phyloP scores from a whole-genome alignment of 1,140 invertebrate genomes.

The Fopius arisanus region DNA sequence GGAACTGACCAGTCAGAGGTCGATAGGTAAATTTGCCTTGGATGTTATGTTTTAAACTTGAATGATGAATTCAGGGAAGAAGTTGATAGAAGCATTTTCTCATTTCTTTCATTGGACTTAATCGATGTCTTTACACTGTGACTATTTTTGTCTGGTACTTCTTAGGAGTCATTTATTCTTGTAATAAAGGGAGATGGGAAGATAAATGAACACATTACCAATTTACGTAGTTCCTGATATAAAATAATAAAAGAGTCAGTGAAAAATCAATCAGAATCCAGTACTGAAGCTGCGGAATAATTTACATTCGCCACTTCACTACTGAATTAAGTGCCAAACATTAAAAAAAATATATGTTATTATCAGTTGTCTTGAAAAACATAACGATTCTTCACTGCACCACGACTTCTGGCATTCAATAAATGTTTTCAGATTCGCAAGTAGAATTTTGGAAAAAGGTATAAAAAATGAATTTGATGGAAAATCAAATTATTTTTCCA shows the following conservation, averaged over 20 bases:
- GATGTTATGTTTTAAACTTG: too few relatives aligned
- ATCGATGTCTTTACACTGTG: neutral
- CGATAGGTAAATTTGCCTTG: too few relatives aligned
- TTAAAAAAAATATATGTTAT: neutral
- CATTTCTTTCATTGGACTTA: neutral
- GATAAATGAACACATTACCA: neutral
- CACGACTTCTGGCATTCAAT: too few relatives aligned
- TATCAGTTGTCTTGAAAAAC: neutral
- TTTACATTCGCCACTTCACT: neutral
- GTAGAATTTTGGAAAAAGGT: too few relatives aligned
- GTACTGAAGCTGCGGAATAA: neutral
- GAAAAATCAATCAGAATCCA: neutral
- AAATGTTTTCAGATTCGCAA: neutral
- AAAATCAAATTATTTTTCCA: neutral
- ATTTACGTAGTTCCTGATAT: neutral
- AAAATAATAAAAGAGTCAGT: neutral
- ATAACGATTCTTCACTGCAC: too few relatives aligned
- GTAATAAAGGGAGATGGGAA: neutral
- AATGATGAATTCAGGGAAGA: neutral
- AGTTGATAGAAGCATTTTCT: neutral
- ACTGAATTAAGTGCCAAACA: neutral
- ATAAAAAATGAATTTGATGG: neutral
- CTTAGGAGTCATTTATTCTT: neutral
- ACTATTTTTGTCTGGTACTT: slow-evolving; percentile 4
- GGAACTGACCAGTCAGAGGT: too few relatives aligned